Percentiles rank a stretch among this genome's conserved stretches.
Conservation (phyloP, 2,888 invertebrate genomes). For the Drosophila yooni region DNA sequence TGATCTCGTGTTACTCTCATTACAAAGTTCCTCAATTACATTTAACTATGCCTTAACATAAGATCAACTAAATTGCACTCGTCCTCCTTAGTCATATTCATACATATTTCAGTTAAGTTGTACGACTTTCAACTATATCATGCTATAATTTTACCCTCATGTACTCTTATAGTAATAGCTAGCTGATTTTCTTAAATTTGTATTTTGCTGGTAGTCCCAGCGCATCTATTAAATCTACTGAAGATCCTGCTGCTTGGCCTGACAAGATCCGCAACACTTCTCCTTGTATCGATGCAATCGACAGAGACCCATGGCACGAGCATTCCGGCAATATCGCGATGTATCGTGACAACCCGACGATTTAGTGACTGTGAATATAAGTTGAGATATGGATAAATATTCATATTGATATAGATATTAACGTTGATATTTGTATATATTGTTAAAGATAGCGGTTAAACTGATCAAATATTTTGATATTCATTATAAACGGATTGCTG, state of each 20-base stretch:
- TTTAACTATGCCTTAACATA: conserved; percentile 53
- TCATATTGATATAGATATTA: background rate
- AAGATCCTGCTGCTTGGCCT: conserved; percentile 50
- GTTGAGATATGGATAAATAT: background rate
- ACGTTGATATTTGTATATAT: background rate
- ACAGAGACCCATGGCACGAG: conserved; percentile 95
- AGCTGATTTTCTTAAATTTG: conserved; percentile 32
- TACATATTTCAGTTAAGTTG: conserved; percentile 30
- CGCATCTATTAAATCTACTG: conserved; percentile 57
- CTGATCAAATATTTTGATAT: no score
- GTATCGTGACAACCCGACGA: conserved; percentile 88
- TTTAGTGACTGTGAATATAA: conserved; percentile 35
- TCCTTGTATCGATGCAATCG: conserved; percentile 92
- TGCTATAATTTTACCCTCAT: conserved; percentile 40
- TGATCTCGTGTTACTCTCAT: conserved; percentile 37
- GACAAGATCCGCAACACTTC: conserved; percentile 95
- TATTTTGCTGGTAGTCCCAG: conserved; percentile 13
- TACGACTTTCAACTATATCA: conserved; percentile 41
- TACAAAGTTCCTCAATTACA: conserved; percentile 42
- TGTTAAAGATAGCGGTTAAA: no score
- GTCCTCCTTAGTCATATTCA: conserved; percentile 33
- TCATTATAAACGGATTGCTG: no score
- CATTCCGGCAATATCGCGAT: conserved; percentile 94
- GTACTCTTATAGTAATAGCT: conserved; percentile 68
- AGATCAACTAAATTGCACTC: conserved; percentile 52